phyloP scores from a whole-genome alignment of 2,113 vertebrate genomes.

The Gambusia affinis region DNA sequence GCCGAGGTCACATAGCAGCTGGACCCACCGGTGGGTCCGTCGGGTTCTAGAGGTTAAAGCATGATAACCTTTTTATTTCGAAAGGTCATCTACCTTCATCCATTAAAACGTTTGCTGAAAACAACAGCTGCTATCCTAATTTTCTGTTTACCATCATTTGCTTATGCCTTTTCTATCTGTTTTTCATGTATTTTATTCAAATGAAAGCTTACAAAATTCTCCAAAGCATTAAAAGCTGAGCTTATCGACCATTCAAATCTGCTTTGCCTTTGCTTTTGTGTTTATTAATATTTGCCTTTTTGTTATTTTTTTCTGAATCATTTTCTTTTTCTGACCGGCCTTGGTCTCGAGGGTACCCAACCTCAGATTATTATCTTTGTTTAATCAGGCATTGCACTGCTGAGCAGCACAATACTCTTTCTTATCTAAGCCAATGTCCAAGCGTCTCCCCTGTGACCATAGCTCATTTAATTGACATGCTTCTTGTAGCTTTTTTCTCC shows the following conservation, averaged over 20 bases:
- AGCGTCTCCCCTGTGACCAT: slow-evolving; percentile 23
- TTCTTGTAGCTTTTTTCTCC: slow-evolving; percentile 21
- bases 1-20: too few relatives aligned
- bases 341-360: slow-evolving; percentile 39
- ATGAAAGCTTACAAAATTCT: background rate
- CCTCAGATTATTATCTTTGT: slow-evolving; percentile 71
- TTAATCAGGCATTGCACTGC: slow-evolving; percentile 68
- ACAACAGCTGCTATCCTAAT: slow-evolving; percentile 37
- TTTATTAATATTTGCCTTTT: slow-evolving; percentile 38
- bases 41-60: too few relatives aligned
- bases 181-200: slow-evolving; percentile 13
- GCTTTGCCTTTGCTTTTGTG: slow-evolving; percentile 7
- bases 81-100: slow-evolving; percentile 51
- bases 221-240: background rate
- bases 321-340: slow-evolving; percentile 26
- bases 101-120: slow-evolving; percentile 23
- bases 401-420: slow-evolving; percentile 51
- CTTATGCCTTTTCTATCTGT: slow-evolving; percentile 14
- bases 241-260: slow-evolving; percentile 33
- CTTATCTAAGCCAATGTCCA: slow-evolving; percentile 10
- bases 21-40: too few relatives aligned
- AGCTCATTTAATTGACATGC: slow-evolving; percentile 46
- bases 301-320: slow-evolving; percentile 12
- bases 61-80: slow-evolving; percentile 29
- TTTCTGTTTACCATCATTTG: background rate